Conservation (phyloP, 2,113 vertebrate species). For the Elachura formosa region DNA sequence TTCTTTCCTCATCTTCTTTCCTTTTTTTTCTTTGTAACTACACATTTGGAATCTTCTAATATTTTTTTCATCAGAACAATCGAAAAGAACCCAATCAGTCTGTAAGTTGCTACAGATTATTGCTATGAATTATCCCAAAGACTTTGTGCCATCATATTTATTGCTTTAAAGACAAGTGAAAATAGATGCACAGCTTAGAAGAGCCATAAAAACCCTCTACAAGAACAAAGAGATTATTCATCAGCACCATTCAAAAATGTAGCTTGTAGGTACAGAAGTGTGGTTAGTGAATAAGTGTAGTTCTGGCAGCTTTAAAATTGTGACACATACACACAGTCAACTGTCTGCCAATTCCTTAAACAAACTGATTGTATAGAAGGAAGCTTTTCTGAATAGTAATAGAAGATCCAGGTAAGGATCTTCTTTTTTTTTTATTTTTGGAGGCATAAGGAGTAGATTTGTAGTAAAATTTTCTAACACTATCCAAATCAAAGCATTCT, state of each 20-base stretch:
- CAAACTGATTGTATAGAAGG: slow-evolving; percentile 22
- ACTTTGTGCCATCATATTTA: slow-evolving; percentile 44
- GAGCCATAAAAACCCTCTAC: not conserved
- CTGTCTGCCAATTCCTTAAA: slow-evolving; percentile 11
- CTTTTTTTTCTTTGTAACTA: not conserved
- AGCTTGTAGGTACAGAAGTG: slow-evolving; percentile 6
- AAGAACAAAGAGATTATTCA: slow-evolving; percentile 44
- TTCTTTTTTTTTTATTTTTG: not conserved
- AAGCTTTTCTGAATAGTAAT: not conserved
- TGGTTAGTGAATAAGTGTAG: slow-evolving; percentile 30
- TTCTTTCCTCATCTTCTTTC: not conserved
- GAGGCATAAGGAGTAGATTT: not conserved
- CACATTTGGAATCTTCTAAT: not conserved
- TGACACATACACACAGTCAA: not conserved
- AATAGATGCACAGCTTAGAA: slow-evolving; percentile 45
- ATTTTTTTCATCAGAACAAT: slow-evolving; percentile 25
- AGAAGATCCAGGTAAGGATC: not conserved
- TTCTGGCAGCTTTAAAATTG: slow-evolving; percentile 37
- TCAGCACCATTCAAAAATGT: slow-evolving; percentile 13
- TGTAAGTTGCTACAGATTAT: slow-evolving; percentile 35
- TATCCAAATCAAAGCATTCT: not conserved
- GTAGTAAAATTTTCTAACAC: not conserved
- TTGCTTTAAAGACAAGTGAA: slow-evolving; percentile 51
- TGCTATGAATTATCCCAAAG: slow-evolving; percentile 51
- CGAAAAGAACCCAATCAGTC: slow-evolving; percentile 27